phyloP scores from a whole-genome alignment of 2,113 vertebrate genomes.

The Pungitius pungitius region DNA sequence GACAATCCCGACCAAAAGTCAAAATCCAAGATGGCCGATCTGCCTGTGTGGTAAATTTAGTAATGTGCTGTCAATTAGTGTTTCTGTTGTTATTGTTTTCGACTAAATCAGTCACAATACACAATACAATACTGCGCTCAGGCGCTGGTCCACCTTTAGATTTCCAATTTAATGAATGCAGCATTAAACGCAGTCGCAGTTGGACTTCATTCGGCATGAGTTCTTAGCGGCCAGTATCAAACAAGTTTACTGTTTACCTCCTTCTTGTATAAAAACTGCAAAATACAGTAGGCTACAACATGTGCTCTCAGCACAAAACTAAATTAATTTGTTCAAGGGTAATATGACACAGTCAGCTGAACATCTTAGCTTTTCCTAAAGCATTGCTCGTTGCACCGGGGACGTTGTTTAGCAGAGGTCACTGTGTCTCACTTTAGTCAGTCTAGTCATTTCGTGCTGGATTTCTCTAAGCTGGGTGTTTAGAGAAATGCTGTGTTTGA shows the following conservation, averaged over 20 bases:
- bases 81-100: not conserved
- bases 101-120: too few species aligned
- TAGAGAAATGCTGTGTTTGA: conserved; percentile 20
- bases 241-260: not conserved
- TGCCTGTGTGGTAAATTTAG: not conserved
- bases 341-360: not conserved
- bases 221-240: not conserved
- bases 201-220: not conserved
- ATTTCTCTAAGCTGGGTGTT: conserved; percentile 6
- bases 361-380: not conserved
- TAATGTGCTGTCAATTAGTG: not conserved
- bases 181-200: not conserved
- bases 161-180: not conserved
- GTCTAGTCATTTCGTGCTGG: not conserved
- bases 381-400: not conserved
- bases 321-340: not conserved
- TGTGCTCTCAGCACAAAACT: too few species aligned
- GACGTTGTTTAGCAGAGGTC: not conserved
- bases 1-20: too few species aligned
- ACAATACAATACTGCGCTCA: too few species aligned
- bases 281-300: too few species aligned
- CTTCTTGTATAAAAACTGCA: not conserved
- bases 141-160: too few species aligned
- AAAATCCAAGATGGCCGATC: too few species aligned
- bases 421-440: not conserved